These are phyloP conservation scores for Stenchaetothrips biformis DNA, from an alignment of 2,888 invertebrate species.

Conservation along the genomic window DNA sequence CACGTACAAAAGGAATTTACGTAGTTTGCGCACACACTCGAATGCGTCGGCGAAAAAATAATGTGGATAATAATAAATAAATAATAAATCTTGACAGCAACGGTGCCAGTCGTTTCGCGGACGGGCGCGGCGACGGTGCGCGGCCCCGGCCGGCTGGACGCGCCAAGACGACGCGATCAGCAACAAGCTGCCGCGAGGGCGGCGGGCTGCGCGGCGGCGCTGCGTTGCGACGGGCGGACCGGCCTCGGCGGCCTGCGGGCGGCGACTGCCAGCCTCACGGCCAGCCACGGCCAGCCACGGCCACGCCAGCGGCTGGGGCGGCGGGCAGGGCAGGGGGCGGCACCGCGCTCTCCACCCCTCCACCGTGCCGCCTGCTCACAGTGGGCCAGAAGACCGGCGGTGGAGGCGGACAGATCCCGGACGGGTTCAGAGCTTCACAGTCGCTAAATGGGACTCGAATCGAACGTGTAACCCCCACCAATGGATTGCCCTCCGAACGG, in stretches of 20 bases:
- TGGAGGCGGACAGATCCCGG: too few relatives aligned
- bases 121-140: background rate
- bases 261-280: background rate
- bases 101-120: too few relatives aligned
- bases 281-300: background rate
- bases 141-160: background rate
- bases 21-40: too few relatives aligned
- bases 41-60: too few relatives aligned
- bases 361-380: too few relatives aligned
- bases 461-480: too few relatives aligned
- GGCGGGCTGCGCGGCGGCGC: background rate
- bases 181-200: background rate
- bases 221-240: background rate
- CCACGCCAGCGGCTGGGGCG: background rate
- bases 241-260: background rate
- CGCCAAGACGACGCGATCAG: background rate
- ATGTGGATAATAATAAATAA: too few relatives aligned
- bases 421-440: too few relatives aligned
- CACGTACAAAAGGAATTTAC: too few relatives aligned
- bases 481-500: too few relatives aligned
- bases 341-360: background rate
- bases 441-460: too few relatives aligned
- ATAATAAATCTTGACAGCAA: background rate
- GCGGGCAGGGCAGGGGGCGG: background rate
- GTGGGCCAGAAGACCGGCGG: too few relatives aligned